Base-by-base conservation (phyloP, 2,113 vertebrate species). In the Ondatra zibethicus region DNA sequence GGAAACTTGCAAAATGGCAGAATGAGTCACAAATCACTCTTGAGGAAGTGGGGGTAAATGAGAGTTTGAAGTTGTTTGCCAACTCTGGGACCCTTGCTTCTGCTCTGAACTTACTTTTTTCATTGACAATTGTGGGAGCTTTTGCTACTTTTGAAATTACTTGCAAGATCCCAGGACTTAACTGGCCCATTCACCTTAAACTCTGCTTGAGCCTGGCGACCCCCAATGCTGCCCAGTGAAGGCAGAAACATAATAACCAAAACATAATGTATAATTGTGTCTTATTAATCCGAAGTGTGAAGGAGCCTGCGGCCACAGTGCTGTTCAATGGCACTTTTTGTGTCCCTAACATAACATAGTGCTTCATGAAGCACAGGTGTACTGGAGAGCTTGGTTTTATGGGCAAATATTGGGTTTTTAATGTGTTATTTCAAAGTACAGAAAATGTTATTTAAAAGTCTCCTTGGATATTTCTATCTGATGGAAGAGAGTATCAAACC, bases 161-260 rank as follows among this genome's bases (percentile, higher is more conserved):
- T 84, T n/a, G 78, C 36, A 80, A 68, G 86, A 45, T 88, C 36
- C 76, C 16, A 70, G 78, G 81, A 66, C 33, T 27, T 81, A 29
- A 77, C 45, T 13, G 13, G n/a, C 39, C 50, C 36, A 33, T 42
- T 55, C 33, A 7, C n/a, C 45, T 36, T 45, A 7, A 50, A 21
- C 13, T 61, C 27, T 42, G 9, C 0, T 0, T 9, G 68, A 65
- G 61, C 33, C 72, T 47, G 39, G 9, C 55, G 23, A n/a, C 9
- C 66, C 31, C 3, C 52, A 13, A 1, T 0, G 4, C 65, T 72
- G 55, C 23, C 4, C 1, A 0, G 21, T 0, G 3, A 21, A 88
- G 50, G 65, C 17, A n/a, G 66, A 80, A 10, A 73, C 7, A 21
- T 58, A 5, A 1, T 7, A 2, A 63, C 47, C n/a, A 65, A n/a